Percentiles rank a stretch among this genome's conserved stretches.
These are phyloP conservation scores for Gymnoscopelus braueri DNA, from an alignment of 2,797 vertebrate genomes.

Conservation along the genomic window DNA sequence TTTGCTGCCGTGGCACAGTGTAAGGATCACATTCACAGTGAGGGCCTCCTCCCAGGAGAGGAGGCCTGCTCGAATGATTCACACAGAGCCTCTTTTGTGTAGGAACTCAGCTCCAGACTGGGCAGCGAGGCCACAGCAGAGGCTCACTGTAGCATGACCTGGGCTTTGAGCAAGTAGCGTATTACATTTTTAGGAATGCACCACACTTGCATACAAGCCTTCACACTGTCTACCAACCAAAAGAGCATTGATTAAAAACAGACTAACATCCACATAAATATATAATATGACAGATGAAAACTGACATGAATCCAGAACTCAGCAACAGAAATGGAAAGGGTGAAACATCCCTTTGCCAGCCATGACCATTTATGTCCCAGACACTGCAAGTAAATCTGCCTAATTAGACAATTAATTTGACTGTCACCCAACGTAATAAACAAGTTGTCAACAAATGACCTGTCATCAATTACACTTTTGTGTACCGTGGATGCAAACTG, in stretches of 20 bases:
- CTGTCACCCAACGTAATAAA: no score
- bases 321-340: not conserved
- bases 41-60: slow-evolving; percentile 59
- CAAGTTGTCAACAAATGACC: no score
- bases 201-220: slow-evolving; percentile 21
- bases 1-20: slow-evolving; percentile 59
- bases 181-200: slow-evolving; percentile 70
- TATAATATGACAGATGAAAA: not conserved
- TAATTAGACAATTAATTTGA: not conserved
- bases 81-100: slow-evolving; percentile 81
- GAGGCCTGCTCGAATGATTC: slow-evolving; percentile 45
- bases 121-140: slow-evolving; percentile 38
- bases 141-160: slow-evolving; percentile 58
- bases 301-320: not conserved
- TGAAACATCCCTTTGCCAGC: not conserved
- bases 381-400: not conserved
- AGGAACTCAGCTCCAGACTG: slow-evolving; percentile 32
- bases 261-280: not conserved
- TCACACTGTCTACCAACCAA: slow-evolving; percentile 9
- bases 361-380: not conserved
- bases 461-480: no score
- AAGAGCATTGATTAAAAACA: not conserved
- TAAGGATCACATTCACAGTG: slow-evolving; percentile 40
- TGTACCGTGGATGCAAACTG: no score
- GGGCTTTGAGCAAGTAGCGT: slow-evolving; percentile 61